Percentiles rank a stretch among this genome's conserved stretches.
These are phyloP conservation scores for Anaspis maculata DNA, from an alignment of 2,888 invertebrate species.

Conservation along the genomic window DNA sequence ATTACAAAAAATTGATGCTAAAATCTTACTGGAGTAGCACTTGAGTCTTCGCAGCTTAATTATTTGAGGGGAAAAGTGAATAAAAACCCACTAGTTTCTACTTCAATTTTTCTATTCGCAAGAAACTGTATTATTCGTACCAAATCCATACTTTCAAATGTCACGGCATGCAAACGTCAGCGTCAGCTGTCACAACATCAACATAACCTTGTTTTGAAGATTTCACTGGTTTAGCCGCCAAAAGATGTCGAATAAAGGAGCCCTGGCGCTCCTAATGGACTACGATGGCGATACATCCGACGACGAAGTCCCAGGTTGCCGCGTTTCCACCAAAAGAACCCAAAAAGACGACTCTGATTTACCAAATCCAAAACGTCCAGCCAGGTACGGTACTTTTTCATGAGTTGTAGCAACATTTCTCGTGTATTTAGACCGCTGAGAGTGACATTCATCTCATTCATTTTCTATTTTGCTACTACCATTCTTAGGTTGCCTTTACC, in stretches of 20 bases:
- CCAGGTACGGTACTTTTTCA: conserved; percentile 38
- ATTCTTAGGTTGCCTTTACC: too few relatives aligned
- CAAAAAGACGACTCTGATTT: conserved; percentile 22
- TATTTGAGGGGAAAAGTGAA: too few relatives aligned
- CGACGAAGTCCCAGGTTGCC: conserved; percentile 34
- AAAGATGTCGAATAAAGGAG: conserved; percentile 12
- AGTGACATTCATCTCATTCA: too few relatives aligned
- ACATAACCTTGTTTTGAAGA: not conserved
- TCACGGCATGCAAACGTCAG: not conserved
- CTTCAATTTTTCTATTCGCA: too few relatives aligned
- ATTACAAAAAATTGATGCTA: too few relatives aligned
- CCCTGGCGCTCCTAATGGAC: conserved; percentile 27
- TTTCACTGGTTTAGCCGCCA: conserved; percentile 4
- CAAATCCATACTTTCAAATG: not conserved
- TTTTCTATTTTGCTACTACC: too few relatives aligned
- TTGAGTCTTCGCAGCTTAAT: too few relatives aligned
- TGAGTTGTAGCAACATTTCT: too few relatives aligned
- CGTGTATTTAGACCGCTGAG: too few relatives aligned
- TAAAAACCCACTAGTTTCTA: too few relatives aligned
- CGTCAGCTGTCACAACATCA: not conserved
- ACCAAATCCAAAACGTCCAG: conserved; percentile 6
- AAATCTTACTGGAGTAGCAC: too few relatives aligned
- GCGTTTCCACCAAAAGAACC: conserved; percentile 35
- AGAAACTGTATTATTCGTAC: too few relatives aligned
- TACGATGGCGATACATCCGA: conserved; percentile 36